These are phyloP conservation scores for Procambarus clarkii DNA, from an alignment of 1,140 invertebrate species.

Conservation along the genomic window DNA sequence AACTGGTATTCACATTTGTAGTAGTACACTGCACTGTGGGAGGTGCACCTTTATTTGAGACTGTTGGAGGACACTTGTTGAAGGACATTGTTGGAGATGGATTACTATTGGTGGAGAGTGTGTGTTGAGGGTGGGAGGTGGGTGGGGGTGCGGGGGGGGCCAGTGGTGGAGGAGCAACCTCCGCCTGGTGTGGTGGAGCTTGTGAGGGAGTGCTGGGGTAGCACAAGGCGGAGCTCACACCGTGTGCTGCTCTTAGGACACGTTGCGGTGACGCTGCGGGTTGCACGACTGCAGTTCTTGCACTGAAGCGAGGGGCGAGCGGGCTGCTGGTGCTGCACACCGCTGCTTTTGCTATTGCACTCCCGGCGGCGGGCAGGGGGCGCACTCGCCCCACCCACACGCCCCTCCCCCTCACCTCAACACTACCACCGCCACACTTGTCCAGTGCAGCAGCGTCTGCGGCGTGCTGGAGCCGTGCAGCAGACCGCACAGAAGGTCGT, in stretches of 20 bases:
- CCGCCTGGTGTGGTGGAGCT: constrained; percentile 10
- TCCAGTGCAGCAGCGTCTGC: constrained; percentile 19
- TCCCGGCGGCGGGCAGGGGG: constrained; percentile 20
- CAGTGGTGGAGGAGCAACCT: neutral
- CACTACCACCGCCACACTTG: constrained; percentile 4
- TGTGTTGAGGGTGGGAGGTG: neutral
- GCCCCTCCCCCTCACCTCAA: constrained; percentile 24
- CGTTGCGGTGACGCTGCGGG: constrained; percentile 4
- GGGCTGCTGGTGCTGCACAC: constrained; percentile 28
- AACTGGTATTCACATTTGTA: constrained; percentile 24
- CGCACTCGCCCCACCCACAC: constrained; percentile 38
- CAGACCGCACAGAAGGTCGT: constrained; percentile 47
- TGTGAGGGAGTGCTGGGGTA: neutral
- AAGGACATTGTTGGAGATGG: neutral
- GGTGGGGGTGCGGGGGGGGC: constrained; percentile 6
- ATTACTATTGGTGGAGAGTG: too few relatives aligned
- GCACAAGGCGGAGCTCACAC: too few relatives aligned
- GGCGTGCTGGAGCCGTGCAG: constrained; percentile 1
- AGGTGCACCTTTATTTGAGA: neutral
- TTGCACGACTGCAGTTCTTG: constrained; percentile 27
- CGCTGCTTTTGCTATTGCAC: constrained; percentile 38
- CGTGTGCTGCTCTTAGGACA: constrained; percentile 24
- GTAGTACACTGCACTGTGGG: constrained; percentile 30
- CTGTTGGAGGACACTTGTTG: neutral
- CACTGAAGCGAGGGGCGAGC: constrained; percentile 30